A percentile compares a stretch with the other conserved stretches of the same genome.
These are phyloP conservation scores for Callyntrura sp. DNA, from an alignment of 2,888 invertebrate genomes.

Conservation along the genomic window DNA sequence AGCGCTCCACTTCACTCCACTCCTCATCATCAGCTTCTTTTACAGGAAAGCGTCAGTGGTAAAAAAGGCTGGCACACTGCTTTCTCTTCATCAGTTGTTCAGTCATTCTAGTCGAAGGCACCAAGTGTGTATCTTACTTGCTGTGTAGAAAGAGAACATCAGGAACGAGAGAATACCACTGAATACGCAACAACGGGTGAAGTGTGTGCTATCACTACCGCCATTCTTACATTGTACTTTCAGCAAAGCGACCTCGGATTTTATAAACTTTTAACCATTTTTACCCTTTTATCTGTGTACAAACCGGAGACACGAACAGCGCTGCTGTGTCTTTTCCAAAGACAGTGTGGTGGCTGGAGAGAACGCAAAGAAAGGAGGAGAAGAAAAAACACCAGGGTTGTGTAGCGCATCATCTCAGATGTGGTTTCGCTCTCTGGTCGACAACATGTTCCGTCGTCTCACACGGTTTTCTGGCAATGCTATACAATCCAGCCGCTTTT, in stretches of 20 bases:
- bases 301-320: too few species aligned
- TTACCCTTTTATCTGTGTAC: too few species aligned
- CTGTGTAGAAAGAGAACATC: too few species aligned
- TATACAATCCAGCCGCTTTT: not conserved
- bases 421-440: slow-evolving; percentile 69
- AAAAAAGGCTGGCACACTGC: slow-evolving; percentile 56
- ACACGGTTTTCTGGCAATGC: not conserved
- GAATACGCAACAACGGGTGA: too few species aligned
- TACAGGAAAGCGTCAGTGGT: not conserved
- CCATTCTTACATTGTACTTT: too few species aligned
- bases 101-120: slow-evolving; percentile 24
- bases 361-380: not conserved
- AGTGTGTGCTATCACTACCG: too few species aligned
- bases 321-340: too few species aligned
- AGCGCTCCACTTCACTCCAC: slow-evolving; percentile 37
- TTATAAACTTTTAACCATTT: too few species aligned
- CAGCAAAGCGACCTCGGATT: slow-evolving; percentile 1
- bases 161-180: too few species aligned
- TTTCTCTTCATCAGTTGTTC: slow-evolving; percentile 67
- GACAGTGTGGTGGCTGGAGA: too few species aligned
- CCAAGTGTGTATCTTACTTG: not conserved
- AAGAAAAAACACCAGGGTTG: slow-evolving; percentile 48
- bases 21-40: slow-evolving; percentile 29
- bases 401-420: slow-evolving; percentile 66
- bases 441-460: slow-evolving; percentile 12